These are phyloP conservation scores for Siniperca undulata DNA, from an alignment of 2,797 vertebrate genomes.

Conservation along the genomic window DNA sequence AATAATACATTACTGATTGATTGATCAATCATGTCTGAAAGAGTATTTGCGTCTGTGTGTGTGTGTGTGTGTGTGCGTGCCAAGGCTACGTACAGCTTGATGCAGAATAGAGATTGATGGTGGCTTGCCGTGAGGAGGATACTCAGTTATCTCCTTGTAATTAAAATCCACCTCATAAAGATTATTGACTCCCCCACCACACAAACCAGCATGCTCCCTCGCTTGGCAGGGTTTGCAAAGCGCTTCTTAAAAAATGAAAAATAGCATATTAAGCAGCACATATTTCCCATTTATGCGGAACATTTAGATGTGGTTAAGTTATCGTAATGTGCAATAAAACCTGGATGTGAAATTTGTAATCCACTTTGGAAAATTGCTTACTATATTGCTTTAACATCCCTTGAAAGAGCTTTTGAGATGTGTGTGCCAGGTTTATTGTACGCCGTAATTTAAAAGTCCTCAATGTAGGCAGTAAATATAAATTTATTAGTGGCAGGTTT, in stretches of 20 bases:
- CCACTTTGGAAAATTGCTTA: constrained; percentile 91
- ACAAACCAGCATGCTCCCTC: constrained; percentile 78
- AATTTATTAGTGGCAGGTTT: constrained; percentile 87
- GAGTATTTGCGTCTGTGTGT: constrained; percentile 58
- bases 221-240: constrained; percentile 85
- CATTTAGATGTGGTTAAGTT: constrained; percentile 91
- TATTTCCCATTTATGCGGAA: constrained; percentile 88
- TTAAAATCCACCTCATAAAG: constrained; percentile 90
- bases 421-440: constrained; percentile 88
- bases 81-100: constrained; percentile 68
- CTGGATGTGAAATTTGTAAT: constrained; percentile 90
- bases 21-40: constrained; percentile 81
- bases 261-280: constrained; percentile 87
- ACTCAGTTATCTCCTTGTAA: constrained; percentile 87
- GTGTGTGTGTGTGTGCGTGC: constrained; percentile 7
- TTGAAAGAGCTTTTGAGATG: constrained; percentile 87
- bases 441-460: constrained; percentile 95
- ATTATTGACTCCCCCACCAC: constrained; percentile 86
- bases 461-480: constrained; percentile 91
- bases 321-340: constrained; percentile 91
- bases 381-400: constrained; percentile 87
- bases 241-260: constrained; percentile 87
- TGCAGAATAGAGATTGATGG: constrained; percentile 85
- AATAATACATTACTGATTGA: constrained; percentile 82
- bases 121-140: constrained; percentile 82